Evolutionary conservation across 2,797 vertebrate species (phyloP).

Genomic region (Pagetopsis macropterus): DNA sequence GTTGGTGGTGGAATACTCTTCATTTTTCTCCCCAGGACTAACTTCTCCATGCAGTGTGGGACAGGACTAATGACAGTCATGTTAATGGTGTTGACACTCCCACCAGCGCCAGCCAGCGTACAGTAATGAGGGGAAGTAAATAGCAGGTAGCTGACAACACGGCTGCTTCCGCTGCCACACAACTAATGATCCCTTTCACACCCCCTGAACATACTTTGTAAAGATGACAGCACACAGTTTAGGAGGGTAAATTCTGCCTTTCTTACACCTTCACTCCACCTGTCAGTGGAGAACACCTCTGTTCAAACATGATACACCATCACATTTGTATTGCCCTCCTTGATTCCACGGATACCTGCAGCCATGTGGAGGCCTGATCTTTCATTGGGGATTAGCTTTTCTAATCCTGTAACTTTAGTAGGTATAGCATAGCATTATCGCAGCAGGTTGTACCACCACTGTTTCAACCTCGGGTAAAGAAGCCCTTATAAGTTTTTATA

Average conservation of each 20-base stretch:
- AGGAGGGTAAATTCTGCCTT: slow-evolving; percentile 75
- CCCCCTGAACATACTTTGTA: slow-evolving; percentile 77
- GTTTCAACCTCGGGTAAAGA: slow-evolving; percentile 2
- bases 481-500: background rate
- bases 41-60: slow-evolving; percentile 76
- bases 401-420: slow-evolving; percentile 29
- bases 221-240: slow-evolving; percentile 78
- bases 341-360: slow-evolving; percentile 4
- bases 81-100: slow-evolving; percentile 86
- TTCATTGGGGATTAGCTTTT: slow-evolving; percentile 37
- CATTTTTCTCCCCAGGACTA: slow-evolving; percentile 79
- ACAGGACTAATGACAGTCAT: slow-evolving; percentile 84
- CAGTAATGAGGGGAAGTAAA: slow-evolving; percentile 82
- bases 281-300: slow-evolving; percentile 63
- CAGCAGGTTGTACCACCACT: slow-evolving; percentile 26
- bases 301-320: slow-evolving; percentile 47
- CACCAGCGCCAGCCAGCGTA: slow-evolving; percentile 79
- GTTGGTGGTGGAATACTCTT: slow-evolving; percentile 69
- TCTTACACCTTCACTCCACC: slow-evolving; percentile 67
- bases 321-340: slow-evolving; percentile 34
- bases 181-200: slow-evolving; percentile 80
- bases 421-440: slow-evolving; percentile 28
- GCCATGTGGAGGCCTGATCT: slow-evolving; percentile 33
- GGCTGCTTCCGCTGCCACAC: slow-evolving; percentile 71
- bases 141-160: slow-evolving; percentile 81